phyloP scores from a whole-genome alignment of 2,888 invertebrate genomes.

The Adelognathus sp. region DNA sequence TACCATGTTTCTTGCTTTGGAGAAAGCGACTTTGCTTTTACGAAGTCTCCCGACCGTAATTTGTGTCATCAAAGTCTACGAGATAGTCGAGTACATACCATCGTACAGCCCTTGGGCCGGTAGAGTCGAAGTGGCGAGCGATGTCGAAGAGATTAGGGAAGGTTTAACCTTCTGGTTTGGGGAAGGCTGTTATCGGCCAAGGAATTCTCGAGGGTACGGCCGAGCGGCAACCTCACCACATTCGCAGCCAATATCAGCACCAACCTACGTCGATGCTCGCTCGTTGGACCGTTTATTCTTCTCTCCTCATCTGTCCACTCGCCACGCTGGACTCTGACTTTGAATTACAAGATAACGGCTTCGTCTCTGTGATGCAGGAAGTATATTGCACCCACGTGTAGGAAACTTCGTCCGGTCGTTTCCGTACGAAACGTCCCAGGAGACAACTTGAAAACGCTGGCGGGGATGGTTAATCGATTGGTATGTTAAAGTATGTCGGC shows the following conservation, averaged over 20 bases:
- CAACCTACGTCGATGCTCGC: background rate
- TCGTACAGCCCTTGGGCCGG: background rate
- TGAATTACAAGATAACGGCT: background rate
- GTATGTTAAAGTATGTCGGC: constrained; percentile 66
- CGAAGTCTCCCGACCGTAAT: background rate
- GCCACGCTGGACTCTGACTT: background rate
- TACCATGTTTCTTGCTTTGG: background rate
- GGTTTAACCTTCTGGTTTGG: background rate
- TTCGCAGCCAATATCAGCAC: background rate
- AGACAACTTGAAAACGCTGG: constrained; percentile 20
- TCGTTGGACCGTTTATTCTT: constrained; percentile 4
- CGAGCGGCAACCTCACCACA: background rate
- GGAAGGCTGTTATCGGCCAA: background rate
- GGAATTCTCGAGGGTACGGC: background rate
- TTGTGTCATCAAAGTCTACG: background rate
- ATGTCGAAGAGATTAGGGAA: constrained; percentile 3
- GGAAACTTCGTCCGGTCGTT: background rate
- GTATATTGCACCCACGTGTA: background rate
- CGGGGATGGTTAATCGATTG: constrained; percentile 68
- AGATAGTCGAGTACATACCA: background rate
- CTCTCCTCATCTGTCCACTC: background rate
- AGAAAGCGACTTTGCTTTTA: background rate
- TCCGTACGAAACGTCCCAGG: background rate
- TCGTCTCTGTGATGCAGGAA: background rate
- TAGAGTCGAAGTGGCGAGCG: background rate